phyloP scores from a whole-genome alignment of 2,113 vertebrate species.

The Sinocyclocheilus maitianheensis region DNA sequence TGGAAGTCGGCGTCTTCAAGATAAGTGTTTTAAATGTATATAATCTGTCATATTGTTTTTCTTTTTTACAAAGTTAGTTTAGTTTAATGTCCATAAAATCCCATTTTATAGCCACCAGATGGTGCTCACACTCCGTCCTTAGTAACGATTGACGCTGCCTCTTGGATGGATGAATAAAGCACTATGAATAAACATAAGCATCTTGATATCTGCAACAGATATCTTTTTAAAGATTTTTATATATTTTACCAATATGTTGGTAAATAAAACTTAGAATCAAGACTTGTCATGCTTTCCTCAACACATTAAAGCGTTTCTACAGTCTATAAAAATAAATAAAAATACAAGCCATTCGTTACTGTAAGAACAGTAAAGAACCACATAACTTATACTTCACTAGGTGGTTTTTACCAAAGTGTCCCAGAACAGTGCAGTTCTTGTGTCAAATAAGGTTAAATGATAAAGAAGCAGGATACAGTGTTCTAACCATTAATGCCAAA shows the following conservation, averaged over 20 bases:
- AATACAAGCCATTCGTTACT: not conserved
- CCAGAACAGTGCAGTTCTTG: not conserved
- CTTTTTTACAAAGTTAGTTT: no score
- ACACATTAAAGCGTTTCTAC: no score
- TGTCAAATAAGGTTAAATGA: not conserved
- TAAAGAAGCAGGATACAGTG: not conserved
- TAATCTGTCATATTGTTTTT: no score
- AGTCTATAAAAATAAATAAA: no score
- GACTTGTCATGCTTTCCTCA: not conserved
- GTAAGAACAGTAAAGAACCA: no score
- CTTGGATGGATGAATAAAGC: not conserved
- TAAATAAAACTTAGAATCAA: not conserved
- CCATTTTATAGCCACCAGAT: not conserved
- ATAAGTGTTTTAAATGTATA: no score
- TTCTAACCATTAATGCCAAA: not conserved
- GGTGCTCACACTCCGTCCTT: conserved; percentile 14
- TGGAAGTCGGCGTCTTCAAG: not conserved
- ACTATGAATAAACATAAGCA: not conserved
- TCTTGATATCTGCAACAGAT: not conserved
- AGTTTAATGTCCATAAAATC: not conserved
- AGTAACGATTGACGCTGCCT: not conserved
- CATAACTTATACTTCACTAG: no score
- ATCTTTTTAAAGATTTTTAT: not conserved
- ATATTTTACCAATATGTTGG: not conserved
- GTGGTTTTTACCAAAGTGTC: no score